Conservation (phyloP, 2,113 vertebrate species). For the Phrynocephalus versicolor region DNA sequence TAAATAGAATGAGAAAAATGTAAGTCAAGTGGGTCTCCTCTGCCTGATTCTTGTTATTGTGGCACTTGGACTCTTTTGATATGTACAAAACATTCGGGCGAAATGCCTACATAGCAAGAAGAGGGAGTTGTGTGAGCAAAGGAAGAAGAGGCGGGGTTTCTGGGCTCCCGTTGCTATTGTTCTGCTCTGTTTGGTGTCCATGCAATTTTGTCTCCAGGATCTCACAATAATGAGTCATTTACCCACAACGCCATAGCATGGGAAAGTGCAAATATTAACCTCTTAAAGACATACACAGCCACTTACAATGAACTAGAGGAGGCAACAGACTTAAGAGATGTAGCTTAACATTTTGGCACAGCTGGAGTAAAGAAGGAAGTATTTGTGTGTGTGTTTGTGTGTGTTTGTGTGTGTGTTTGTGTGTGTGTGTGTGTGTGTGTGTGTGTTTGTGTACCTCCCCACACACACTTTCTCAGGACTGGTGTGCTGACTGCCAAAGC, state of each 20-base stretch:
- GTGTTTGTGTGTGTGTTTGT: too few species aligned
- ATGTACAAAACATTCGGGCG: background rate
- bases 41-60: background rate
- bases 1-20: background rate
- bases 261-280: conserved; percentile 60
- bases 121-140: conserved; percentile 1
- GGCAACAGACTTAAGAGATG: background rate
- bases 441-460: too few species aligned
- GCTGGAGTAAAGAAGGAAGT: background rate
- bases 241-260: conserved; percentile 58
- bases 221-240: conserved; percentile 64
- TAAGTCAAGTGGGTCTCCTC: background rate
- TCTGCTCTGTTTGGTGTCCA: conserved; percentile 52
- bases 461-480: too few species aligned
- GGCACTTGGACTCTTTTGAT: background rate
- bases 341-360: background rate
- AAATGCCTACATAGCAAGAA: background rate
- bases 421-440: too few species aligned
- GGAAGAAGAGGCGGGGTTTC: conserved; percentile 47
- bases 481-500: background rate
- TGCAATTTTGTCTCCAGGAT: conserved; percentile 68
- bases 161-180: conserved; percentile 62
- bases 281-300: conserved; percentile 58
- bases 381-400: too few species aligned
- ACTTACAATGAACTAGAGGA: background rate